Percentiles rank a stretch among this genome's conserved stretches.
Conservation (phyloP, 1,140 invertebrate genomes). For the Cydia pomonella region DNA sequence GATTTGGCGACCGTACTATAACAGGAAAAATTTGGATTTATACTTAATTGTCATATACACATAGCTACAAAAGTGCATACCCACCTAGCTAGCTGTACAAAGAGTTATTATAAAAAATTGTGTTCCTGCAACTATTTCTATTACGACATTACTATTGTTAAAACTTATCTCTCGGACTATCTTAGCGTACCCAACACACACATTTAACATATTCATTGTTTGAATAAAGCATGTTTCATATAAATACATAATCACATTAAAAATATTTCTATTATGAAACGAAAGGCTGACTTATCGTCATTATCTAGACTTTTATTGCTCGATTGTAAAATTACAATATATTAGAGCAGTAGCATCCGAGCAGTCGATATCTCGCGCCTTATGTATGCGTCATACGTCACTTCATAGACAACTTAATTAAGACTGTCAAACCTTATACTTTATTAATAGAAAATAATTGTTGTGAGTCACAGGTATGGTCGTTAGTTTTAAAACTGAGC, state of each 20-base stretch:
- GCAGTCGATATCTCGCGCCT: not conserved
- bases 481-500: too few species aligned
- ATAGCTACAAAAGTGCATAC: too few species aligned
- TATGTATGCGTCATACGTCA: not conserved
- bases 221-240: not conserved
- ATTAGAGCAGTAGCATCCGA: slow-evolving; percentile 14
- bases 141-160: not conserved
- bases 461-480: too few species aligned
- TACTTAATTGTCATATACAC: too few species aligned
- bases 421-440: not conserved
- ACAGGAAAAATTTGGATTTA: too few species aligned
- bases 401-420: not conserved
- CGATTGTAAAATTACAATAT: not conserved
- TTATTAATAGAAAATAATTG: too few species aligned
- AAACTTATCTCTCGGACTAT: not conserved
- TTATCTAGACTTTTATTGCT: not conserved
- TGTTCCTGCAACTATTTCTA: not conserved
- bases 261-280: not conserved
- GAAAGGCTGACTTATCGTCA: not conserved
- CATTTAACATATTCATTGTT: not conserved
- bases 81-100: too few species aligned
- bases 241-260: not conserved
- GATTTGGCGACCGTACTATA: too few species aligned
- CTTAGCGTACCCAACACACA: not conserved
- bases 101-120: too few species aligned